phyloP scores from a whole-genome alignment of 2,797 vertebrate genomes.

The Sylvilagus floridanus region DNA sequence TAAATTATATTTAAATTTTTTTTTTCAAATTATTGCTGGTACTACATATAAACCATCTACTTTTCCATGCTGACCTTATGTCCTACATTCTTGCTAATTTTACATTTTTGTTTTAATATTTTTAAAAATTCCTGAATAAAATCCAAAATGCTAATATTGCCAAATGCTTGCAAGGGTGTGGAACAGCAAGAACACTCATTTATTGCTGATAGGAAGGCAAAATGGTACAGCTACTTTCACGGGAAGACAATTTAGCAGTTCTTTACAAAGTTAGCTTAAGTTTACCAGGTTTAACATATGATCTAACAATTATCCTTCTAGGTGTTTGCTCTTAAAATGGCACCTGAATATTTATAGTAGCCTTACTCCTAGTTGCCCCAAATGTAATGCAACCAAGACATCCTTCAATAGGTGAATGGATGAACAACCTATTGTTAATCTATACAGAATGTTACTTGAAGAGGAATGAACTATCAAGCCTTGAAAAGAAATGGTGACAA shows the following conservation, averaged over 20 bases:
- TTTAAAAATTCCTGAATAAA: conserved; percentile 30
- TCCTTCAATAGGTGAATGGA: too few relatives aligned
- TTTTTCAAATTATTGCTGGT: background rate
- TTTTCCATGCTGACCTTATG: background rate
- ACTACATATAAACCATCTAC: background rate
- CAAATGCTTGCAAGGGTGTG: background rate
- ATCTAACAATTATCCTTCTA: background rate
- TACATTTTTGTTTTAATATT: background rate
- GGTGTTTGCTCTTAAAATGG: background rate
- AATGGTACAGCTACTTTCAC: background rate
- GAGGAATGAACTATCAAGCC: too few relatives aligned
- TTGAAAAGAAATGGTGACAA: too few relatives aligned
- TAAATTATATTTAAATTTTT: background rate
- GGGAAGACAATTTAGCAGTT: background rate
- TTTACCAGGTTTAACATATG: background rate
- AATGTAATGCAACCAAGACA: too few relatives aligned
- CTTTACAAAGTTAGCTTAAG: background rate
- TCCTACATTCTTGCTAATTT: background rate
- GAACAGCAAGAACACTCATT: background rate
- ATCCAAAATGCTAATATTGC: background rate
- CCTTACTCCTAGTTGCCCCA: too few relatives aligned
- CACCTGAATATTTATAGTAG: background rate
- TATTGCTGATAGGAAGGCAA: background rate
- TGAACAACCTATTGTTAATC: too few relatives aligned
- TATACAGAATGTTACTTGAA: too few relatives aligned